A percentile compares a stretch with the other conserved stretches of the same genome.
phyloP scores from a whole-genome alignment of 2,797 vertebrate species.

The Tinamus major region DNA sequence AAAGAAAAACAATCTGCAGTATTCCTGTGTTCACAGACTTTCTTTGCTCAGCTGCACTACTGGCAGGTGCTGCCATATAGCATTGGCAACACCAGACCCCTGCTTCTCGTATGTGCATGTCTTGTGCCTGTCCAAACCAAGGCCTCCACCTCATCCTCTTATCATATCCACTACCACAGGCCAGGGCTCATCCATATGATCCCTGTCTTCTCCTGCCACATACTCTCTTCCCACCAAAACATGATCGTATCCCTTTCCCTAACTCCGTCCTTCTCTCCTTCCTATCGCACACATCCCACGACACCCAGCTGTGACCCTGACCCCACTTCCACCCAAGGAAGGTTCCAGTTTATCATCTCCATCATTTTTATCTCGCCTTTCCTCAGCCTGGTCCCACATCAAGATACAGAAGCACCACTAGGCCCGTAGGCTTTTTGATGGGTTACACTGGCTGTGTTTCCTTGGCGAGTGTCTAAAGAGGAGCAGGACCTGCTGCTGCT shows the following conservation, averaged over 20 bases:
- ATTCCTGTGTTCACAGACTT: conserved; percentile 22
- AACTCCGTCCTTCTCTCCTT: neutral
- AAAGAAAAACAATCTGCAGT: conserved; percentile 31
- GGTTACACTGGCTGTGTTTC: neutral
- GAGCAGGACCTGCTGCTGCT: neutral
- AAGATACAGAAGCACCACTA: neutral
- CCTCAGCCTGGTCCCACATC: neutral
- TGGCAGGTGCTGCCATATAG: conserved; percentile 51
- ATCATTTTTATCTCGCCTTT: neutral
- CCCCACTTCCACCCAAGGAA: neutral
- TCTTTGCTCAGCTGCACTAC: conserved; percentile 33
- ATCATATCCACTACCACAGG: neutral
- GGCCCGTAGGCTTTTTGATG: neutral
- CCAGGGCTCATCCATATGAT: neutral
- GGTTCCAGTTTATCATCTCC: neutral
- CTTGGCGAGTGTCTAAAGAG: neutral
- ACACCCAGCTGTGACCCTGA: neutral
- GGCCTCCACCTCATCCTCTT: conserved; percentile 43
- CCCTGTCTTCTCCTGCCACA: neutral
- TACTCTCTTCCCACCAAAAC: neutral
- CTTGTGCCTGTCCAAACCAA: neutral
- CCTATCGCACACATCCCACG: neutral
- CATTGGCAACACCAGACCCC: neutral
- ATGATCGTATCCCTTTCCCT: neutral
- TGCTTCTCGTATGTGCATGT: neutral